Evolutionary conservation across 2,113 vertebrate species (phyloP).

Genomic region (Aramus guarauna): DNA sequence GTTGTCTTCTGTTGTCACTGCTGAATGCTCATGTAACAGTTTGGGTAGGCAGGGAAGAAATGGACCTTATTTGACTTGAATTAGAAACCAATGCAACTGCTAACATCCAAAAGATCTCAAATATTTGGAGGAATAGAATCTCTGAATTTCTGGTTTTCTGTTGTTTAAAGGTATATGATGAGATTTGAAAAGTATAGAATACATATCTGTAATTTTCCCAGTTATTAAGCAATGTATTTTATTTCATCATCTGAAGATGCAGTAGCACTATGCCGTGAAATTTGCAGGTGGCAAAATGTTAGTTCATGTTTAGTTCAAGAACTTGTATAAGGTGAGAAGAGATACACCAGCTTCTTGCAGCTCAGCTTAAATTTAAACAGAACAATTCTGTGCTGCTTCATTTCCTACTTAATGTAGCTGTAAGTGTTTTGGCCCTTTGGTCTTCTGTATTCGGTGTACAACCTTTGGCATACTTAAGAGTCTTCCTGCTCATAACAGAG

Average conservation of each 20-base stretch:
- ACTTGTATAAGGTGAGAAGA: conserved; percentile 44
- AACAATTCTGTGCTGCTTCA: conserved; percentile 58
- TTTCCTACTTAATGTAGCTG: conserved; percentile 71
- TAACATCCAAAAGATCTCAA: background rate
- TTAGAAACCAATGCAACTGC: background rate
- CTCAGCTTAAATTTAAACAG: conserved; percentile 55
- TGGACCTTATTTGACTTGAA: background rate
- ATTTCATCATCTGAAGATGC: background rate
- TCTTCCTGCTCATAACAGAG: conserved; percentile 18
- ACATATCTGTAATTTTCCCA: background rate
- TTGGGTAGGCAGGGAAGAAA: background rate
- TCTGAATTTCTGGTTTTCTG: background rate
- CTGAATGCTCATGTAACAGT: background rate
- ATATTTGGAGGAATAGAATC: background rate
- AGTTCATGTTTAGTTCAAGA: conserved; percentile 38
- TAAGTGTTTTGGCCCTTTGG: conserved; percentile 55
- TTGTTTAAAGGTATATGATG: background rate
- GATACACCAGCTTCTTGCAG: conserved; percentile 12
- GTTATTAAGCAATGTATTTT: background rate
- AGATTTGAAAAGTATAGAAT: background rate
- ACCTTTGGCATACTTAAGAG: conserved; percentile 46
- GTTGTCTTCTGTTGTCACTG: background rate
- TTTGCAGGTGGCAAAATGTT: conserved; percentile 24
- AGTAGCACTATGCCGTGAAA: background rate
- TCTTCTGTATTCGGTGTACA: conserved; percentile 31